phyloP scores from a whole-genome alignment of 2,888 invertebrate genomes.

The Ptycholaimellus sp. region DNA sequence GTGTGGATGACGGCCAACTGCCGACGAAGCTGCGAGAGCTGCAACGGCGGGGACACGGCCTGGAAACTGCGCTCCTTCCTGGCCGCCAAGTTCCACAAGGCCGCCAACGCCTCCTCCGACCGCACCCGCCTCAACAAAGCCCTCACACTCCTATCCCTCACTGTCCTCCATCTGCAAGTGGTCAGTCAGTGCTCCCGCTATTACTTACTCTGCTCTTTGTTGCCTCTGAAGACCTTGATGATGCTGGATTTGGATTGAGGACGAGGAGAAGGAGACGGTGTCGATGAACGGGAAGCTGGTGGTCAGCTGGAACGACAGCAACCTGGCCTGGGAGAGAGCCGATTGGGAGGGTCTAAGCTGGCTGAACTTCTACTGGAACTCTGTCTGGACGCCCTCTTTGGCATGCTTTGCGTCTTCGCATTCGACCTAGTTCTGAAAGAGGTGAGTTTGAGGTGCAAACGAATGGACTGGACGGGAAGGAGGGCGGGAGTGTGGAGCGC shows the following conservation, averaged over 20 bases:
- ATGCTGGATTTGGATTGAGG: no score
- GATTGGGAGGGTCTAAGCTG: slow-evolving; percentile 22
- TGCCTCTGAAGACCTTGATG: not conserved
- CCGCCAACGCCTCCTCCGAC: slow-evolving; percentile 15
- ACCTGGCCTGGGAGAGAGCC: slow-evolving; percentile 22
- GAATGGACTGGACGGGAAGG: no score
- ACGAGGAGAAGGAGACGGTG: no score
- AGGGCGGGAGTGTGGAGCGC: slow-evolving; percentile 17
- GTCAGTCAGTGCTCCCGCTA: not conserved
- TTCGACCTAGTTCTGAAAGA: no score
- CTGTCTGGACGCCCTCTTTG: slow-evolving; percentile 25
- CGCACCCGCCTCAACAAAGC: slow-evolving; percentile 8
- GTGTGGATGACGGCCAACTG: slow-evolving; percentile 25
- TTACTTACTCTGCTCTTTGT: slow-evolving; percentile 1
- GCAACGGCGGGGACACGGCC: slow-evolving; percentile 24
- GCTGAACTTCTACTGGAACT: slow-evolving; percentile 26
- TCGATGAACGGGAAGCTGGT: no score
- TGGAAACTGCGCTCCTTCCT: slow-evolving; percentile 21
- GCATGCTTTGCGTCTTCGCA: no score
- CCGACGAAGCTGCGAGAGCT: slow-evolving; percentile 22
- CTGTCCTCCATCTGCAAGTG: not conserved
- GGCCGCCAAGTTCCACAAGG: slow-evolving; percentile 10
- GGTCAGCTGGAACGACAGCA: slow-evolving; percentile 24
- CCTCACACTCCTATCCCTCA: slow-evolving; percentile 7
- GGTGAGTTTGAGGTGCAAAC: no score